Evolutionary conservation across 2,888 invertebrate genomes (phyloP), one percentile per base, ranked within the genome.

Genomic region (Oxystoma pomonae): DNA sequence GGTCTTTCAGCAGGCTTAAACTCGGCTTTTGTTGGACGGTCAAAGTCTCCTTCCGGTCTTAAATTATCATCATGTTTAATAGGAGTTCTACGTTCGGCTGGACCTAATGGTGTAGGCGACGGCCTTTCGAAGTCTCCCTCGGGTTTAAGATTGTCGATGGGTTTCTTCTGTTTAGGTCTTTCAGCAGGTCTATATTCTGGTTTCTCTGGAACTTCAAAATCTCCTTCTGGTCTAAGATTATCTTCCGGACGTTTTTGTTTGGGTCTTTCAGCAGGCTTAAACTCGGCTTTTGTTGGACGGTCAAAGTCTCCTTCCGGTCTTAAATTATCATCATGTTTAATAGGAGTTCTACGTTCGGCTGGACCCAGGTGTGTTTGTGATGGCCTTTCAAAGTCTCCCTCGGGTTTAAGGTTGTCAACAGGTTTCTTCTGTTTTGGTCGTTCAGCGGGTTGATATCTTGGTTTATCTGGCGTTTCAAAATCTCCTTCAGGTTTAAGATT

Each of bases 311-410:
- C 85, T 76, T 85, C 84, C 1, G 83, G 83, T 64, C 75, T 77
- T 1, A 86, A 73, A 66, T 84, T 84, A 70, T 85, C 85, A 35
- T 78, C 69, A 0, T 82, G 84, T 64, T 78, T 81, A 35, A 73
- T 80, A 0, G 71, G 77, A 1, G 73, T 70, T 16, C 78, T 75
- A 60, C 80, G 70, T 65, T 77, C 76, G 20, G 72, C 74, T 16
- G 74, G 74, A 68, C 75, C 67, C 73, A 73, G 78, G 58, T 76
- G 72, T 12, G 76, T 78, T 63, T 71, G 74, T 66, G 84, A 82
- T 71, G 85, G 85, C 50, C 74, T 71, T 67, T 76, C 76, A 66
- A 79, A 80, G 16, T 80, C 80, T 7, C 84, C 86, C 78, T 78
- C 58, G 55, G 81, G 80, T 18, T 64, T 57, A 20, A 67, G 70